Conservation (phyloP, 2,113 vertebrate species). For the Neodon shergylaensis region DNA sequence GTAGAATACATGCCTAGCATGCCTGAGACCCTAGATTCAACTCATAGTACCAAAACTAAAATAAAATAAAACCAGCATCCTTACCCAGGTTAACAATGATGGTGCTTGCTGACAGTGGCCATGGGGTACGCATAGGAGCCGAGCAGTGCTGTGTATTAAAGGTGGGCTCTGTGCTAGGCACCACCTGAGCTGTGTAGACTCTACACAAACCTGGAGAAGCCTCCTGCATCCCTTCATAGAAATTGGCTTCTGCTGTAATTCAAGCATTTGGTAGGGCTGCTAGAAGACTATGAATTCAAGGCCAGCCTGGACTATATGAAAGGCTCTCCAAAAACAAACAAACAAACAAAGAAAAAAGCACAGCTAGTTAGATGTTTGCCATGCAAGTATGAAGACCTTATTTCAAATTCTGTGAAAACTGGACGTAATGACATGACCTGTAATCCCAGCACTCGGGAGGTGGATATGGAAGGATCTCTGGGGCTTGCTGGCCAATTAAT, state of each 20-base stretch:
- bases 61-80: neutral
- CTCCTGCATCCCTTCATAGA: neutral
- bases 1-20: neutral
- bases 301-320: neutral
- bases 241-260: neutral
- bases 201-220: neutral
- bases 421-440: neutral
- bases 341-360: neutral
- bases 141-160: fast-evolving
- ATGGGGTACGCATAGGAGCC: fast-evolving
- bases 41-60: neutral
- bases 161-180: neutral
- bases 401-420: neutral
- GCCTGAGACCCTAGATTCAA: neutral
- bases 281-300: neutral
- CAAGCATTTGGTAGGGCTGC: neutral
- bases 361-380: neutral
- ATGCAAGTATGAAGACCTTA: neutral
- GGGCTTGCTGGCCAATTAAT: too few species aligned
- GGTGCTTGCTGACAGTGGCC: fast-evolving
- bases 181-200: neutral
- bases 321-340: neutral
- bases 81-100: fast-evolving
- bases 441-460: neutral
- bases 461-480: too few species aligned